Base-by-base conservation (phyloP, 1,140 invertebrate species). In the Pogonus chalceus region DNA sequence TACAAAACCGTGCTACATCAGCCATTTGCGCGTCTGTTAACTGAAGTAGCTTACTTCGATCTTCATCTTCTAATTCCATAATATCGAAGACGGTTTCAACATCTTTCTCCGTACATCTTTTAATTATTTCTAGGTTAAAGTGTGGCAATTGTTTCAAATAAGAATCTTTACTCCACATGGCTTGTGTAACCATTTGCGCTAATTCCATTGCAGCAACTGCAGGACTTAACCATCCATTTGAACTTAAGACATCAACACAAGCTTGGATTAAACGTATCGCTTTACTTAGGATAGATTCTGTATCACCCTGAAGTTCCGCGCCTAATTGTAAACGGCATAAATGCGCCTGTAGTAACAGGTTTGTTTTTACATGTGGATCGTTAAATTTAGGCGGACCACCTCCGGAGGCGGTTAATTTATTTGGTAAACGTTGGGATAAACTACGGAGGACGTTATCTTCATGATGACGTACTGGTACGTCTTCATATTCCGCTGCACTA, bases 151-250 rank as follows among this genome's bases (percentile, higher is more conserved):
- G 97, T 64, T 96, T 92, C 43, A 99, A 76, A 67, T 97, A 96
- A 0, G 92, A 96, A 69, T 99, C 96, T 71, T 97, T 98, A 53
- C 87, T 92, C 94, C 96, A 99, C 94, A 99, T 97, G 1, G 95
- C 96, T 74, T 99, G 97, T 0, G 96, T 98, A 0, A 96, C 89
- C 96, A 99, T 99, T 72, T 99, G 96, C 0, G 96, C 94, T 54
- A 99, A 73, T 74, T 99, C 96, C 97, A 99, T 99, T 61, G 96
- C 95, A 47, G 96, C 92, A 20, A 99, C 88, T 7, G 96, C 97
- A 0, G 96, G 96, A 0, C 90, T 88, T 14, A 99, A 73, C 96
- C 96, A 99, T 23, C 96, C 96, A 65, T 97, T 98, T 18, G 92
- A 96, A 65, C 91, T 94, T 0, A 99, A 75, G 20, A 99, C 97